Conservation (phyloP, 1,140 invertebrate species). For the Gryon sp. region DNA sequence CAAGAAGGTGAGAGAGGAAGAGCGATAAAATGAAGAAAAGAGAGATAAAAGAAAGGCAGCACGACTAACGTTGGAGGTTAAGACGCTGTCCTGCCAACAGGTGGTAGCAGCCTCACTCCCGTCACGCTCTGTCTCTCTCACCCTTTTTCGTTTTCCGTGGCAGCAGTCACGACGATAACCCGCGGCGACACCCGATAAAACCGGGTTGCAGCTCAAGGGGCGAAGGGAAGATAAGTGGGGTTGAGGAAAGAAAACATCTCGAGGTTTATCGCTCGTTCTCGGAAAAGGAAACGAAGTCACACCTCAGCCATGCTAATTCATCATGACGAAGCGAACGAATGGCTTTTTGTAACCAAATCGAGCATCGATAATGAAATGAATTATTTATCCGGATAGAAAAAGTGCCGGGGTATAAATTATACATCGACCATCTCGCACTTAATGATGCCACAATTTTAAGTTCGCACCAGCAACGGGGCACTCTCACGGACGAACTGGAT, state of each 20-base stretch:
- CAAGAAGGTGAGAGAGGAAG: conserved; percentile 5
- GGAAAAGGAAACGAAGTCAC: conserved; percentile 47
- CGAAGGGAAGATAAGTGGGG: conserved; percentile 68
- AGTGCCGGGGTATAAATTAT: conserved; percentile 47
- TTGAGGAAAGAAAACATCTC: conserved; percentile 69
- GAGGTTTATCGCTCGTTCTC: conserved; percentile 68
- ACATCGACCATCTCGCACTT: conserved; percentile 39
- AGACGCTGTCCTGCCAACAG: conserved; percentile 76
- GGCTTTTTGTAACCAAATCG: conserved; percentile 43
- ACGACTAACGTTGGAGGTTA: conserved; percentile 65
- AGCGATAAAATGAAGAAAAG: conserved; percentile 10
- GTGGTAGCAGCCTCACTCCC: conserved; percentile 74
- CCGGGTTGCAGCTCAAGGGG: conserved; percentile 65
- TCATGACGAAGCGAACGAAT: conserved; percentile 19
- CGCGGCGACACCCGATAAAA: conserved; percentile 77
- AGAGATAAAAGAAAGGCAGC: conserved; percentile 35
- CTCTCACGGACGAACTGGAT: conserved; percentile 69
- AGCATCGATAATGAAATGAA: conserved; percentile 56
- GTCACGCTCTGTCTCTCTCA: conserved; percentile 54
- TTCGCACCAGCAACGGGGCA: conserved; percentile 65
- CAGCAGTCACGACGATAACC: conserved; percentile 72
- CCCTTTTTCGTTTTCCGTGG: conserved; percentile 56
- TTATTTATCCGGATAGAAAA: conserved; percentile 52
- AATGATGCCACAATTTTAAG: conserved; percentile 69
- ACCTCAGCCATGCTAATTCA: conserved; percentile 51